Percentiles rank a stretch among this genome's conserved stretches.
phyloP scores from a whole-genome alignment of 2,888 invertebrate genomes.

The Parnassius apollo region DNA sequence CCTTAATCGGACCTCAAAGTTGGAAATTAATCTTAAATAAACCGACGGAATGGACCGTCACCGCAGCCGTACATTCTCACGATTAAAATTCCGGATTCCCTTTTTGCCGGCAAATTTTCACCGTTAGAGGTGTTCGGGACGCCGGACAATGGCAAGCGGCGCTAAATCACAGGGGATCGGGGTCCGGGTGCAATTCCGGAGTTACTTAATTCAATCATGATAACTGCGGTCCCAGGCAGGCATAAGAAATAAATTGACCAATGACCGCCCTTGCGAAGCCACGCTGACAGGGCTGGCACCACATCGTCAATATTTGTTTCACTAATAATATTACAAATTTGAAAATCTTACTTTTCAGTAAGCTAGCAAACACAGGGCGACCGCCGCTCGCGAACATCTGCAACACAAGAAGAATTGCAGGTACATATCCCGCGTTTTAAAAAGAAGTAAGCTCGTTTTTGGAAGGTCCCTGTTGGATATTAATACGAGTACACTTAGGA shows the following conservation, averaged over 20 bases:
- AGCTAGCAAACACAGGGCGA: no score
- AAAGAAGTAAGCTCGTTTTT: no score
- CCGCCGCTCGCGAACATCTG: no score
- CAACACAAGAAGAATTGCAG: no score
- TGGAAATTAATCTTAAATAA: conserved; percentile 74
- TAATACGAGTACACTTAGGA: no score
- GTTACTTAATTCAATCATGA: conserved; percentile 79
- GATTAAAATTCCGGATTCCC: conserved; percentile 68
- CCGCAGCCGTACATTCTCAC: conserved; percentile 56
- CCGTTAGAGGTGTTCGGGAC: conserved; percentile 35
- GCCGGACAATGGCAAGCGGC: conserved; percentile 40
- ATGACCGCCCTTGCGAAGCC: conserved; percentile 56
- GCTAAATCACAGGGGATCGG: conserved; percentile 59
- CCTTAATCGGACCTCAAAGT: conserved; percentile 57
- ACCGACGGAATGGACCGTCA: conserved; percentile 39
- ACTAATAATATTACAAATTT: neutral
- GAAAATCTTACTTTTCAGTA: no score
- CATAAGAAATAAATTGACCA: conserved; percentile 79
- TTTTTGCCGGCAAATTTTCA: conserved; percentile 54
- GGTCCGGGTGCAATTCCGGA: conserved; percentile 50
- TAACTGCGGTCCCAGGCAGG: conserved; percentile 68
- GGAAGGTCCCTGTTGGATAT: no score
- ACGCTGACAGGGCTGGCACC: neutral
- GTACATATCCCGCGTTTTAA: no score
- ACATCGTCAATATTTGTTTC: conserved; percentile 21